Conservation (phyloP, 2,797 vertebrate genomes). For the Acanthurus tractus region DNA sequence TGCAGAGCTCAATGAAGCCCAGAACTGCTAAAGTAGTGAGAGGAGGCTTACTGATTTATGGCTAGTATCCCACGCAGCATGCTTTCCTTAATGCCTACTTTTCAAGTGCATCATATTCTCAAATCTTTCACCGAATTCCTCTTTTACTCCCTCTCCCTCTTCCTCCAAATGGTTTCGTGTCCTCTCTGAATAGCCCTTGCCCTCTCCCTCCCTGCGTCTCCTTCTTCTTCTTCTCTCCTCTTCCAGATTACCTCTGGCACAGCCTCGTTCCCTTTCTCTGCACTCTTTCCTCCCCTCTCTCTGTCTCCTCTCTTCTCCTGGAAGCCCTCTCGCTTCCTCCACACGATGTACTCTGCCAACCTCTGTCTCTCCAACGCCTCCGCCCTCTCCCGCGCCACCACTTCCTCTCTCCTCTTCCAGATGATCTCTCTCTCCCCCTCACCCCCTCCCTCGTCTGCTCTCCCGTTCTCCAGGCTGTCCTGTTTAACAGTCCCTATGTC, state of each 20-base stretch:
- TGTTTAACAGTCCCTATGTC: slow-evolving; percentile 67
- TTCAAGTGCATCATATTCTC: slow-evolving; percentile 36
- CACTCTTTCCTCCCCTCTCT: slow-evolving; percentile 70
- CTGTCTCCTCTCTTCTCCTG: slow-evolving; percentile 85
- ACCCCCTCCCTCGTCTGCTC: slow-evolving; percentile 84
- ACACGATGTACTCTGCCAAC: slow-evolving; percentile 84
- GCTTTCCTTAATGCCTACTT: slow-evolving; percentile 55
- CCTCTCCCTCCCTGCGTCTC: slow-evolving; percentile 78
- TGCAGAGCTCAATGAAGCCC: slow-evolving; percentile 62
- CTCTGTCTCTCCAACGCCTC: slow-evolving; percentile 82
- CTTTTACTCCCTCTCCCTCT: slow-evolving; percentile 78
- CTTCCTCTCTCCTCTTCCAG: slow-evolving; percentile 86
- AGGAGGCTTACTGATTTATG: slow-evolving; percentile 73
- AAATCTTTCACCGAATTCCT: slow-evolving; percentile 43
- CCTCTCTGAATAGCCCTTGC: slow-evolving; percentile 79
- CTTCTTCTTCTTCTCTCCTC: slow-evolving; percentile 80
- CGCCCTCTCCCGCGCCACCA: slow-evolving; percentile 85
- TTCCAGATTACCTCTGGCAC: slow-evolving; percentile 88
- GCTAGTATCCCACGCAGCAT: slow-evolving; percentile 59
- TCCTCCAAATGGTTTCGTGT: slow-evolving; percentile 87
- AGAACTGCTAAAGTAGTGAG: slow-evolving; percentile 57
- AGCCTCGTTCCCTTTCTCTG: slow-evolving; percentile 67
- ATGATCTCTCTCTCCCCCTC: slow-evolving; percentile 82
- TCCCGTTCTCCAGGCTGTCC: slow-evolving; percentile 89
- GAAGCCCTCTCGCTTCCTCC: slow-evolving; percentile 88